Evolutionary conservation across 2,888 invertebrate genomes (phyloP), one percentile per base, ranked within the genome.

Genomic region (Scrobipalpa costella): DNA sequence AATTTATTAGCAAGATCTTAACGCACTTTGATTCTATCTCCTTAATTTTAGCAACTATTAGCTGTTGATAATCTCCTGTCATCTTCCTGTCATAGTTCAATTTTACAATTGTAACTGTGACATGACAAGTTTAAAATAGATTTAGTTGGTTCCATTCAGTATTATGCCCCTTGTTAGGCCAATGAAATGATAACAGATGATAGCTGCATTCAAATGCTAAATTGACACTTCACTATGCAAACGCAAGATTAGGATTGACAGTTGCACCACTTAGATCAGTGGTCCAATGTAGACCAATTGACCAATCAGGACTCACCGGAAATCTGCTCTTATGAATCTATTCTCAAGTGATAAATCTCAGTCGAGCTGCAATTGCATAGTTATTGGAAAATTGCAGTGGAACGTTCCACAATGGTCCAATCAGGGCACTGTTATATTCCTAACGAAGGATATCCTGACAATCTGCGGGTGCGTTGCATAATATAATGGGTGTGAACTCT

Each of bases 391-490:
- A 80, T 79, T 78, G 79, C 73, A 68, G 68, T 66, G 62, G 68
- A 73, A 72, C 69, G 70, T 71, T 69, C 71, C 69, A 64, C 66
- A 72, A 69, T 65, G 49, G 40, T 61, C 47, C 78, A 81, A 86
- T 81, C 76, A 79, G 72, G 79, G 80, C 81, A 82, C 82, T 79
- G 75, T 73, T 81, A 85, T 82, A 79, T 75, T 83, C 78, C 76
- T 79, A 87, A 88, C 81, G 74, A 86, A 73, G 74, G 80, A 83
- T 85, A 84, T 89, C 90, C 88, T 85, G 74, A 74, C 73, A 86
- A 83, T 83, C 85, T 85, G 85, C 85, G 85, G 88, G 86, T 34
- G 8, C n/a, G 6, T 15, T 55, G 33, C 34, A 11, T 15, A 50
- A 15, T 50, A 9, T 17, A 17, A 44, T 7, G 15, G 15, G 15